phyloP scores from a whole-genome alignment of 1,140 invertebrate species.

The Latrodectus geometricus region DNA sequence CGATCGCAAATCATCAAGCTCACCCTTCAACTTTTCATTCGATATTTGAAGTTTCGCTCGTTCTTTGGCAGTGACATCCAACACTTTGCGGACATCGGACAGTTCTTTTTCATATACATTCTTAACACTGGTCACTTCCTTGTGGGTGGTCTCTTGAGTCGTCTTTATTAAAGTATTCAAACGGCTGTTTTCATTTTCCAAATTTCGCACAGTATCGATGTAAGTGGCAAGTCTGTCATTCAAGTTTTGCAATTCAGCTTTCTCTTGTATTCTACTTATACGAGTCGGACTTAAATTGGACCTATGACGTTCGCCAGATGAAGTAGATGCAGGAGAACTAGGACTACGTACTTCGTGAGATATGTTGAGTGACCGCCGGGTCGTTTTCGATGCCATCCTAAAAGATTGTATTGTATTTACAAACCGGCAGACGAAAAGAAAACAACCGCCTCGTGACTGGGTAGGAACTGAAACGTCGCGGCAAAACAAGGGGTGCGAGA shows the following conservation, averaged over 20 bases:
- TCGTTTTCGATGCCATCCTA: conserved; percentile 41
- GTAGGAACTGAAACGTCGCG: not conserved
- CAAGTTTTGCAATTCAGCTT: conserved; percentile 90
- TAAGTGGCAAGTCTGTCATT: conserved; percentile 96
- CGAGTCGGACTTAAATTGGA: conserved; percentile 90
- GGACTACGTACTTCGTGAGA: conserved; percentile 41
- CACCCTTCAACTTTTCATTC: conserved; percentile 84
- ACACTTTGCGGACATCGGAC: conserved; percentile 84
- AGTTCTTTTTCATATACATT: conserved; percentile 93
- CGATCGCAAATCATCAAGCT: conserved; percentile 85
- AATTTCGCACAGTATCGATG: conserved; percentile 90
- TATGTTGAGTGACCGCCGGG: conserved; percentile 11
- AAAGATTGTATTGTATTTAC: not conserved
- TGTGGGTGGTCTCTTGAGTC: conserved; percentile 81
- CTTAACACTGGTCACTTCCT: conserved; percentile 92
- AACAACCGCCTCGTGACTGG: not conserved
- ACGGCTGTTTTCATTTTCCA: conserved; percentile 91
- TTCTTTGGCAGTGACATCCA: conserved; percentile 91
- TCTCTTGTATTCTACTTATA: conserved; percentile 90
- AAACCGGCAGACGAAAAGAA: no score
- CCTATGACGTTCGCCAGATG: conserved; percentile 59
- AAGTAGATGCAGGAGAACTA: conserved; percentile 25
- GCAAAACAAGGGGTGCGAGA: conserved; percentile 8
- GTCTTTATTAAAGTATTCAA: conserved; percentile 84
- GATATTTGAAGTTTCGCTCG: conserved; percentile 93